phyloP scores from a whole-genome alignment of 2,113 vertebrate genomes.

The Oncorhynchus mykiss region DNA sequence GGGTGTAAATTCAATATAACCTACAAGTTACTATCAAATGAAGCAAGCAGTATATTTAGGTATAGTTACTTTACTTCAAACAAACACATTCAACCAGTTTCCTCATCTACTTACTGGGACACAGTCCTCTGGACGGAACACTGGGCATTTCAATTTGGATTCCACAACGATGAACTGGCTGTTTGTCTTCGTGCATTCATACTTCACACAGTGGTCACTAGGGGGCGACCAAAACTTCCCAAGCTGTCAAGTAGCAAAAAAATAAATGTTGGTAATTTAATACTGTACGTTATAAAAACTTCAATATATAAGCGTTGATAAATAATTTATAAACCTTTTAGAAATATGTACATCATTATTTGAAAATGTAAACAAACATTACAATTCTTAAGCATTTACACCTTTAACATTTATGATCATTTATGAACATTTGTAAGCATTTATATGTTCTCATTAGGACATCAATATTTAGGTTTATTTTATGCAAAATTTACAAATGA shows the following conservation, averaged over 20 bases:
- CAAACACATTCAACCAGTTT: not conserved
- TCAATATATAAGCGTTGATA: not conserved
- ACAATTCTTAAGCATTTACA: no score
- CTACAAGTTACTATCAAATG: no score
- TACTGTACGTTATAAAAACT: not conserved
- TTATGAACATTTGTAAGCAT: no score
- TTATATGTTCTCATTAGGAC: no score
- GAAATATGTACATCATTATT: not conserved
- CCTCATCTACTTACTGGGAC: constrained; percentile 72
- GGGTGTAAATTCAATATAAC: no score
- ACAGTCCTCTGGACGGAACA: constrained; percentile 62
- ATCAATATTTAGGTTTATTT: no score
- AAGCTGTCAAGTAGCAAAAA: constrained; percentile 61
- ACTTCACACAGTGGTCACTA: constrained; percentile 69
- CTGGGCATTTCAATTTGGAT: constrained; percentile 58
- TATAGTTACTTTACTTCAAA: not conserved
- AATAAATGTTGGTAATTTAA: not conserved
- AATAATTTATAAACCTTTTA: not conserved
- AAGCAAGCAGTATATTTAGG: no score
- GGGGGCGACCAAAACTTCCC: constrained; percentile 66
- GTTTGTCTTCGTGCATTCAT: constrained; percentile 69
- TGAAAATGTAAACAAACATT: not conserved
- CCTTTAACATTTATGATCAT: no score
- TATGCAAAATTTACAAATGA: no score
- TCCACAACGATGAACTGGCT: constrained; percentile 43